phyloP scores from a whole-genome alignment of 2,113 vertebrate genomes.

The Centropus unirufus region DNA sequence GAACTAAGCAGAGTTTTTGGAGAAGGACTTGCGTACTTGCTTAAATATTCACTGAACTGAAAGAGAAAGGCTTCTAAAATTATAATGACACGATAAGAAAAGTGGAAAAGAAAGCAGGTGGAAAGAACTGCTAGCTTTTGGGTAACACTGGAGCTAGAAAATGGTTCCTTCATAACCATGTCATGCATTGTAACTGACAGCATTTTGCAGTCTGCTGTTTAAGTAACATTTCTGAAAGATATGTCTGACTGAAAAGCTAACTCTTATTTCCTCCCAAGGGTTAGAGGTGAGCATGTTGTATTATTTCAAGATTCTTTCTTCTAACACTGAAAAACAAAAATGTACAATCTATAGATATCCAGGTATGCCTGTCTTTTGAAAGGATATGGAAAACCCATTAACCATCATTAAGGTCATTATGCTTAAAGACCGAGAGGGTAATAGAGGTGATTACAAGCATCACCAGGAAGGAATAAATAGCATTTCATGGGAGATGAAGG shows the following conservation, averaged over 20 bases:
- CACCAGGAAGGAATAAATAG: not conserved
- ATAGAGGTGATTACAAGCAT: not conserved
- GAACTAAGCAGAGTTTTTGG: not conserved
- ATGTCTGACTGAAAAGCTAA: not conserved
- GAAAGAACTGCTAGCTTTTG: not conserved
- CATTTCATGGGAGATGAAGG: not conserved
- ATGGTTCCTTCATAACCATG: not conserved
- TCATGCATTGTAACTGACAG: not conserved
- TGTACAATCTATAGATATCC: not conserved
- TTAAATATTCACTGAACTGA: not conserved
- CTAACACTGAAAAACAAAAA: not conserved
- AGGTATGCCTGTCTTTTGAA: not conserved
- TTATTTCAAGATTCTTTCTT: not conserved
- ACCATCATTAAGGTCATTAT: not conserved
- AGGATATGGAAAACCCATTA: not conserved
- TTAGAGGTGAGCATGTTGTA: not conserved
- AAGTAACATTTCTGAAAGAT: not conserved
- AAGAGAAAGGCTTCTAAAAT: not conserved
- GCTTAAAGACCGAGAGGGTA: not conserved
- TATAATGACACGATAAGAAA: not conserved
- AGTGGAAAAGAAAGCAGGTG: not conserved
- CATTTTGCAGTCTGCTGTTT: not conserved
- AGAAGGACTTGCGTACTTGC: not conserved
- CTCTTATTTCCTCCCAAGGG: not conserved
- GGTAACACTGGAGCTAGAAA: not conserved